A percentile compares a stretch with the other conserved stretches of the same genome.
phyloP scores from a whole-genome alignment of 2,888 invertebrate genomes.

The Agrilus mali region DNA sequence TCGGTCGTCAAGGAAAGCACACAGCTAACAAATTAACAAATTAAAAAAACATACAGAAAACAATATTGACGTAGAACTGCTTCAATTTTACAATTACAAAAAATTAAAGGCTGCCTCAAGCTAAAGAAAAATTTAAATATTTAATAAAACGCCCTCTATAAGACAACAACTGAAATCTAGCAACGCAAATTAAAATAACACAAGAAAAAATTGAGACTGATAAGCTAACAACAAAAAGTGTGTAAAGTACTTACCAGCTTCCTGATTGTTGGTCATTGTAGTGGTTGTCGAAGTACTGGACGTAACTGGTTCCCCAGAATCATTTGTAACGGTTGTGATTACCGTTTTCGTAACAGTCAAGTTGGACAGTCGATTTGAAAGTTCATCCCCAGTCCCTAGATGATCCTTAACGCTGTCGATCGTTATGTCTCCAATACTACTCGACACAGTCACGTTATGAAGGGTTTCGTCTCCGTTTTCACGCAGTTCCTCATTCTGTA shows the following conservation, averaged over 20 bases:
- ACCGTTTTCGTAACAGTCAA: constrained; percentile 48
- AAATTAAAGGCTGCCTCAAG: constrained; percentile 4
- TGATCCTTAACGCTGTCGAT: constrained; percentile 91
- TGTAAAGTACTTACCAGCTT: constrained; percentile 41
- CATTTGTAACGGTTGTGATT: constrained; percentile 40
- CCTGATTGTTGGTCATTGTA: constrained; percentile 29
- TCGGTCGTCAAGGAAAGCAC: constrained; percentile 15
- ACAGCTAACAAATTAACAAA: constrained; percentile 6
- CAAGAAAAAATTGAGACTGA: background rate
- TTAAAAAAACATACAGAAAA: constrained; percentile 12
- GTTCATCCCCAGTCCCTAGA: constrained; percentile 37
- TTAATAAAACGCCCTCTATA: background rate
- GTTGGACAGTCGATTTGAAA: constrained; percentile 27
- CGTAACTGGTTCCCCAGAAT: constrained; percentile 28
- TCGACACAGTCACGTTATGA: constrained; percentile 39
- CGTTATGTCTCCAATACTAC: constrained; percentile 76
- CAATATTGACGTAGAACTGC: too few species aligned
- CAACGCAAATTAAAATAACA: too few species aligned
- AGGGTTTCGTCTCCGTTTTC: constrained; percentile 40
- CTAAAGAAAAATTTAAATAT: background rate
- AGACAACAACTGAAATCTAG: background rate
- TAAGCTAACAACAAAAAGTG: too few species aligned
- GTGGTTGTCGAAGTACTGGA: constrained; percentile 31
- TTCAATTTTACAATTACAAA: constrained; percentile 7
- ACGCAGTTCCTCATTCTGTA: constrained; percentile 25